Base-by-base conservation (phyloP, 2,888 invertebrate genomes). In the Noctua janthe region DNA sequence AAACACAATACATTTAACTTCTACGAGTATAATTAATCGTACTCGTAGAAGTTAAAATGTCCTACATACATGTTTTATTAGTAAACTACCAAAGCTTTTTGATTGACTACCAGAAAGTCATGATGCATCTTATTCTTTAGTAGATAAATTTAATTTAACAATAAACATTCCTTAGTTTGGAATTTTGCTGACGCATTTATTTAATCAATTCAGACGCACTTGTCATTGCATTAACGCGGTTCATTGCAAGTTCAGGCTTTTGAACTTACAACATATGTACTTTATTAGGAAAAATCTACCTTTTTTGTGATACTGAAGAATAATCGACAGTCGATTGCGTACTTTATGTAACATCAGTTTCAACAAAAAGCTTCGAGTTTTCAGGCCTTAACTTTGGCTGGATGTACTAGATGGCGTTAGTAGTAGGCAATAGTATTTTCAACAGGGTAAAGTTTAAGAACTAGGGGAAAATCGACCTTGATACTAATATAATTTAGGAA, bases 401-500 rank as follows among this genome's bases (percentile, higher is more conserved):
- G 4, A 10, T 8, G 35, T 15, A 7, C 54, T 82, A 87, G 87
- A 84, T 81, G 77, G 86, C 79, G 84, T 51, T 82, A 72, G 81
- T 71, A 49, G 74, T 62, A 51, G 4, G 62, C 17, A 15, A 35
- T 20, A 64, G 64, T 64, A 8, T 10, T 35, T 20, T 39, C 20
- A 10, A 10, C 3, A 35, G 20, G 64, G 20, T 66, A 39, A 39
- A 66, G 35, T 29, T n/a, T 29, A 13, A 59, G 59, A 59, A 20
- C 17, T 17, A 35, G 0, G 0, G 29, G 7, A 11, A 7, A 62
- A 62, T 62, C 1, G 3, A 29, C 29, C 17, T 8, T 8, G 15
- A 29, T 7, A 17, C 15, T 62, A 35, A 62, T 29, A 29, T 62
- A n/a, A 29, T 59, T 59, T 13, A 29, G 59, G 23, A 23, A 11